Evolutionary conservation across 2,113 vertebrate genomes (phyloP), one percentile per base, ranked within the genome.

Genomic region (Cromileptes altivelis): DNA sequence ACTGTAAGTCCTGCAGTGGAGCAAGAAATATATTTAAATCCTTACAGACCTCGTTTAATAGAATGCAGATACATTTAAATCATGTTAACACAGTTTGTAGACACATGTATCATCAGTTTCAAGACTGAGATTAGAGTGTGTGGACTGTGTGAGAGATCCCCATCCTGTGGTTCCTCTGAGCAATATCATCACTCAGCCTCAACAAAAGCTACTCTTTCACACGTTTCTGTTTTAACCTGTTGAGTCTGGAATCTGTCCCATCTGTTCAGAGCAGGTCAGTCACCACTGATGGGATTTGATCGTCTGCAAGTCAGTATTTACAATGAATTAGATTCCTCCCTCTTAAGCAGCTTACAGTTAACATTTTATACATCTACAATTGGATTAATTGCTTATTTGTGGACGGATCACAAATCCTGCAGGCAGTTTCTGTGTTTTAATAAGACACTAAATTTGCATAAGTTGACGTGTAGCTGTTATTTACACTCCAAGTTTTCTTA

Each of bases 221-320:
- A 25, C 52, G n/a, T 11, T 81, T n/a, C 21, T 21, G 37, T 55
- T 62, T 60, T 21, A 74, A 56, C 53, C 33, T 69, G 3, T 3
- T 58, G n/a, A 60, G 45, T 50, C 30, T 58, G 42, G 40, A 52
- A 10, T 74, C 42, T 37, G 23, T 40, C 11, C 13, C 23, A 53
- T 67, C 30, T 60, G 60, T 63, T 82, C 12, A 56, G 25, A 49
- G 57, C 27, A 75, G 1, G 0, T 19, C 52, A 21, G 70, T 47
- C 63, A 78, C 25, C 49, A 25, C 56, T 86, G 69, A 87, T 80
- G 33, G 55, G 78, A 85, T 88, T 78, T 75, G n/a, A 58, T 69
- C 3, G 19, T 64, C 63, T 61, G 11, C 6, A 63, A 17, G 17
- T 56, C 53, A 50, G 57, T 70, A 65, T 61, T 61, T 40, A 69